Evolutionary conservation across 2,113 vertebrate species (phyloP).

Genomic region (Varanus salvator): DNA sequence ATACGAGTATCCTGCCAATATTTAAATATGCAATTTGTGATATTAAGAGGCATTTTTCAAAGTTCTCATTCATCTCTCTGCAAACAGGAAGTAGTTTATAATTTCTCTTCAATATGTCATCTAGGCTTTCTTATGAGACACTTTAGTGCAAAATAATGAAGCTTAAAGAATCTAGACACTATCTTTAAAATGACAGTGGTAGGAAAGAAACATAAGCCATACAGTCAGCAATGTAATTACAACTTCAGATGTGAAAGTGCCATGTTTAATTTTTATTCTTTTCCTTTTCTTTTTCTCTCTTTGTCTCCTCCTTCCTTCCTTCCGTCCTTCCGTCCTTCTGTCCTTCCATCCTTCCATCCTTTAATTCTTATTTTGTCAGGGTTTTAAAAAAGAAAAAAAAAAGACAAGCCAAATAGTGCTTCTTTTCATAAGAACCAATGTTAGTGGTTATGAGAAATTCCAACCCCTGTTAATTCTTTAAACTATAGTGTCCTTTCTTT

Average conservation of each 20-base stretch:
- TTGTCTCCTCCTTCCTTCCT: too few relatives aligned
- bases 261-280: neutral
- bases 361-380: constrained; percentile 1
- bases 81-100: neutral
- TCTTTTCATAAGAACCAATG: neutral
- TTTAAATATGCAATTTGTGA: neutral
- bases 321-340: too few relatives aligned
- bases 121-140: neutral
- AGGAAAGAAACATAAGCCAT: neutral
- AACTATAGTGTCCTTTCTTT: neutral
- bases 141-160: neutral
- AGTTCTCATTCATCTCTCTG: neutral
- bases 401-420: neutral
- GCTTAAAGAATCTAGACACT: neutral
- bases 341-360: too few relatives aligned
- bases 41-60: neutral
- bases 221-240: neutral
- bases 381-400: too few relatives aligned
- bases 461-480: neutral
- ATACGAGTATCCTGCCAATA: neutral
- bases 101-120: neutral
- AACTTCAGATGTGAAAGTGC: neutral
- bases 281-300: too few relatives aligned
- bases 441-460: neutral
- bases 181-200: neutral